Conservation (phyloP, 2,888 invertebrate species). For the Pollenia griseotomentosa region DNA sequence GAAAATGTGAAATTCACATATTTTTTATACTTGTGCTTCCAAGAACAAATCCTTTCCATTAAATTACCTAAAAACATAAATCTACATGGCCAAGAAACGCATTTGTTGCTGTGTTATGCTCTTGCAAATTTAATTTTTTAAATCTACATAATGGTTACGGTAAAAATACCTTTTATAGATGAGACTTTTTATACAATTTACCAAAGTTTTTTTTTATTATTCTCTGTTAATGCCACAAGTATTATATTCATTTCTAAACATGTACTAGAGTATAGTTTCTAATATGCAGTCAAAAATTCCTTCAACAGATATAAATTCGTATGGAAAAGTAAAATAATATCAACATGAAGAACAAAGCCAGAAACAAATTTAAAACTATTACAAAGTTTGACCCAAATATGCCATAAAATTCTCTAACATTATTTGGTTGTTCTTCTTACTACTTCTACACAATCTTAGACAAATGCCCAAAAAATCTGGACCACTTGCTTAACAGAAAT, state of each 20-base stretch:
- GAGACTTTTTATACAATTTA: conserved; percentile 30
- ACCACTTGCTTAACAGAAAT: conserved; percentile 63
- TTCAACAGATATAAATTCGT: conserved; percentile 11
- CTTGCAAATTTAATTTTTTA: background rate
- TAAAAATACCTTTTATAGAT: conserved; percentile 63
- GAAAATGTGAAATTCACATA: too few relatives aligned
- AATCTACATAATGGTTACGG: conserved; percentile 50
- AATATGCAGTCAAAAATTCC: conserved; percentile 18
- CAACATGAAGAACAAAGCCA: conserved; percentile 31
- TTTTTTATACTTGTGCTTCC: background rate
- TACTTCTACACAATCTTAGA: conserved; percentile 52
- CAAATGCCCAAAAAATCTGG: conserved; percentile 63
- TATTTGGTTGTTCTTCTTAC: conserved; percentile 4
- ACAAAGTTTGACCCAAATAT: conserved; percentile 76
- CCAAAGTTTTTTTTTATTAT: background rate
- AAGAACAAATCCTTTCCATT: conserved; percentile 62
- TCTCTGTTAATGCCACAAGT: conserved; percentile 33
- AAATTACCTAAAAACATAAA: conserved; percentile 52
- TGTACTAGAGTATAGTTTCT: conserved; percentile 24
- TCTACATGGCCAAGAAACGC: conserved; percentile 53
- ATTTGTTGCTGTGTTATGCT: conserved; percentile 24
- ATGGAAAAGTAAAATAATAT: conserved; percentile 32
- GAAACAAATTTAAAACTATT: conserved; percentile 70
- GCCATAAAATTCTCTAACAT: conserved; percentile 69
- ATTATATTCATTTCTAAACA: conserved; percentile 44